Evolutionary conservation across 2,888 invertebrate genomes (phyloP).

Genomic region (Biston stratarius): DNA sequence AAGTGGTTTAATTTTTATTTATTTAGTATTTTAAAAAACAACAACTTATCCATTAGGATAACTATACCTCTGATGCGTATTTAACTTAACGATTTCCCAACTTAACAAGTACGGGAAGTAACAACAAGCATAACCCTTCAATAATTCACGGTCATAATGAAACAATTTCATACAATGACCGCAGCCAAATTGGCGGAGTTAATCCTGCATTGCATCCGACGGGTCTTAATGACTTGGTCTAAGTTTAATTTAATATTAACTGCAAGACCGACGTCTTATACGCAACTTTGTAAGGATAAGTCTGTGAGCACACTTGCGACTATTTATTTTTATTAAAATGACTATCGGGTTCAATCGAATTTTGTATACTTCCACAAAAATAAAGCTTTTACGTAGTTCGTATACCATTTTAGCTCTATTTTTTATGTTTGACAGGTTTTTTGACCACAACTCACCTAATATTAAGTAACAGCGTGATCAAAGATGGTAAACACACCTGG

Average conservation of each 20-base stretch:
- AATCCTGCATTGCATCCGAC: slow-evolving; percentile 78
- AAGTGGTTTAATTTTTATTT: no score
- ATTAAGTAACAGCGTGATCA: no score
- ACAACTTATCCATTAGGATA: background rate
- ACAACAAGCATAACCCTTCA: slow-evolving; percentile 35
- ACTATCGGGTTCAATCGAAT: no score
- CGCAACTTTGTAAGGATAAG: slow-evolving; percentile 66
- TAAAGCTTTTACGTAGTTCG: no score
- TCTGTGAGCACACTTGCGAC: slow-evolving; percentile 48
- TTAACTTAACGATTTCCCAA: slow-evolving; percentile 17
- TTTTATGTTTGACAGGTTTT: no score
- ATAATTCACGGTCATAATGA: slow-evolving; percentile 39
- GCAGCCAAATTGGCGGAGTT: slow-evolving; percentile 67
- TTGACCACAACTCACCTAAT: no score
- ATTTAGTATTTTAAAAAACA: no score
- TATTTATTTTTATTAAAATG: slow-evolving; percentile 43
- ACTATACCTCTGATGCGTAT: slow-evolving; percentile 1
- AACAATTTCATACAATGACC: slow-evolving; percentile 65
- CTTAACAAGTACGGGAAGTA: slow-evolving; percentile 6
- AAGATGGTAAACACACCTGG: no score
- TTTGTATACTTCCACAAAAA: no score
- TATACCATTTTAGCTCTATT: no score
- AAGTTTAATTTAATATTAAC: slow-evolving; percentile 84
- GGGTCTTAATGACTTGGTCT: slow-evolving; percentile 78
- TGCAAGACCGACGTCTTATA: slow-evolving; percentile 75